A percentile compares a stretch with the other conserved stretches of the same genome.
Evolutionary conservation across 2,797 vertebrate genomes (phyloP).

Genomic region (Hyperoplus immaculatus): DNA sequence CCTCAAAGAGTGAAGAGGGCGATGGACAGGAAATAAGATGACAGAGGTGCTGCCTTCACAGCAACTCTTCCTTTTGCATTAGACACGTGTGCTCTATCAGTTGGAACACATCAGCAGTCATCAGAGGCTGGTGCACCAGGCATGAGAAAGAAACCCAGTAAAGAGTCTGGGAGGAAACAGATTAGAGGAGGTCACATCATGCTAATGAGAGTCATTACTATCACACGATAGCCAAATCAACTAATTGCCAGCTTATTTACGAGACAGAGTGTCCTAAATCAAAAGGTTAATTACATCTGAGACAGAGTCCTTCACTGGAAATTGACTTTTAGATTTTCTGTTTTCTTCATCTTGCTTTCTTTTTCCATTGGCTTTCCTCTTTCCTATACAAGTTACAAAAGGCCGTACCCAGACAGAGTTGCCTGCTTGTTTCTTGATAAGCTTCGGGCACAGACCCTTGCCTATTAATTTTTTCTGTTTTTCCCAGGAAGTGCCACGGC

Average conservation of each 20-base stretch:
- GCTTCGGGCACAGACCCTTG: conserved; percentile 94
- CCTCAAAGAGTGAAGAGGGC: conserved; percentile 32
- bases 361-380: conserved; percentile 37
- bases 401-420: conserved; percentile 88
- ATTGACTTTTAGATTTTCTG: conserved; percentile 81
- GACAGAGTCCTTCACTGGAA: conserved; percentile 85
- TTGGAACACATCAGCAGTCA: conserved; percentile 49
- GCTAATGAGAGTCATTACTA: conserved; percentile 86
- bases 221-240: conserved; percentile 85
- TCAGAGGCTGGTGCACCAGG: conserved; percentile 64
- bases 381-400: conserved; percentile 76
- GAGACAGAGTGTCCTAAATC: conserved; percentile 78
- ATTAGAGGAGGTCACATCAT: conserved; percentile 85
- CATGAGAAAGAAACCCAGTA: conserved; percentile 56
- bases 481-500: conserved; percentile 90
- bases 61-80: conserved; percentile 44
- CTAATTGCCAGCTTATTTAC: conserved; percentile 86
- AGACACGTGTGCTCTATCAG: conserved; percentile 47
- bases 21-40: conserved; percentile 23
- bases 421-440: conserved; percentile 92
- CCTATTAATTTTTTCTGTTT: conserved; percentile 89
- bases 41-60: conserved; percentile 61
- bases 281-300: conserved; percentile 90
- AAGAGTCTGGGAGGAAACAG: conserved; percentile 75
- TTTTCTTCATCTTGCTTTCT: conserved; percentile 55